Evolutionary conservation across 2,888 invertebrate species (phyloP), one percentile per base, ranked within the genome.

Genomic region (Anthrax anthrax): DNA sequence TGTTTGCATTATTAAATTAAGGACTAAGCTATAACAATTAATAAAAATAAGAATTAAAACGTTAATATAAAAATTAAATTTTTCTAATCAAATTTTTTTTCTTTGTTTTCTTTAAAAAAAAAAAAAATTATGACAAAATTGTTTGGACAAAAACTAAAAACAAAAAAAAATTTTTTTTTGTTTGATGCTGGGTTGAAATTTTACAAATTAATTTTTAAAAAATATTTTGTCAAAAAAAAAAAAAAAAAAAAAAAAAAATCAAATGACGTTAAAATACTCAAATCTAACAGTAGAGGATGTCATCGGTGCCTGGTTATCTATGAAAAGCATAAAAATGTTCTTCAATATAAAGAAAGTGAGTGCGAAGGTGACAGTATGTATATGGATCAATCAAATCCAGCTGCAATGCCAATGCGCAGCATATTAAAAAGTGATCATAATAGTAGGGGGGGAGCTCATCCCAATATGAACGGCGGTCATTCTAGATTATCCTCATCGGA

Each of bases 281-380:
- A 12, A 32, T 62, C 61, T 71, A 81, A 49, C 82, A 92, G 91
- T 65, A 85, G 85, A 74, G 81, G 84, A 65, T 94, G 92, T 72
- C 89, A 87, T 72, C 84, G 88, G 57, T 94, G 92, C 71, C 85
- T 94, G 63, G 91, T 92, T 65, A 90, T 94, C 74, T 91, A 91
- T 67, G 89, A 90, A 70, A 90, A 90, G 70, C 92, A 94, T 72
- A 78, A 81, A 63, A 94, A 94, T 73, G 89, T 94, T 57, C 77
- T 94, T 53, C 92, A 94, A 70, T 94, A 91, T 75, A 94, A 94
- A 81, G 91, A 92, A 77, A 92, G 94, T 94, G 74, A 90, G 92
- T 87, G 69, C 65, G 69, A 69, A 65, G 68, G 68, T 67, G 68
- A 68, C 65, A 67, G 62, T 66, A 68, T 69, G 67, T 68, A 68